phyloP scores from a whole-genome alignment of 2,888 invertebrate genomes.

The Peribatodes rhomboidaria region DNA sequence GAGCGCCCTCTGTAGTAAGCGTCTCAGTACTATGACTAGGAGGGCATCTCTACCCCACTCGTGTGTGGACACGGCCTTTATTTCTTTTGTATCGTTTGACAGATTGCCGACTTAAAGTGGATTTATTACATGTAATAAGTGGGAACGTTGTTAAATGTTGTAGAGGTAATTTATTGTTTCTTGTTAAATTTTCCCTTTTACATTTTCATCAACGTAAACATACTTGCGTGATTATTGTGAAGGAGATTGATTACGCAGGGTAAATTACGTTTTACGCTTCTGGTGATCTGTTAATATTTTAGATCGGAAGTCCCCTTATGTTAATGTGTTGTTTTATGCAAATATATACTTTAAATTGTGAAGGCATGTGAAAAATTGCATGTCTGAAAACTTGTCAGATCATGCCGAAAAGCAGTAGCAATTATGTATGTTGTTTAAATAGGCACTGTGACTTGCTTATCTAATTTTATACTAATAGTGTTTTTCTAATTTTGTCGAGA shows the following conservation, averaged over 20 bases:
- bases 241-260: not conserved
- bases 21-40: not conserved
- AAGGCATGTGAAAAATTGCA: too few species aligned
- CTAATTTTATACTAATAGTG: too few species aligned
- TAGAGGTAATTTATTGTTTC: not conserved
- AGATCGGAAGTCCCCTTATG: too few species aligned
- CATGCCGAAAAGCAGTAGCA: not conserved
- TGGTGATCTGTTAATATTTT: too few species aligned
- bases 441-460: too few species aligned
- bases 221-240: not conserved
- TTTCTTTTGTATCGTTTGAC: slow-evolving; percentile 10
- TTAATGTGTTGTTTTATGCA: too few species aligned
- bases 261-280: not conserved
- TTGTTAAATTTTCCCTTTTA: not conserved
- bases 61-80: slow-evolving; percentile 5
- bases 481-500: too few species aligned
- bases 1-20: not conserved
- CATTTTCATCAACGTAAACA: not conserved
- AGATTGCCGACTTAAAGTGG: slow-evolving; percentile 10
- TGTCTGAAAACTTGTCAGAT: too few species aligned
- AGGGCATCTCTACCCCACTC: not conserved
- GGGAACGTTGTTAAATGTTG: not conserved
- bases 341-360: too few species aligned
- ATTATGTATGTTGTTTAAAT: too few species aligned
- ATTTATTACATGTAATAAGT: slow-evolving; percentile 6